These are phyloP conservation scores for Papilio machaon DNA, from an alignment of 1,140 invertebrate genomes.

Conservation along the genomic window DNA sequence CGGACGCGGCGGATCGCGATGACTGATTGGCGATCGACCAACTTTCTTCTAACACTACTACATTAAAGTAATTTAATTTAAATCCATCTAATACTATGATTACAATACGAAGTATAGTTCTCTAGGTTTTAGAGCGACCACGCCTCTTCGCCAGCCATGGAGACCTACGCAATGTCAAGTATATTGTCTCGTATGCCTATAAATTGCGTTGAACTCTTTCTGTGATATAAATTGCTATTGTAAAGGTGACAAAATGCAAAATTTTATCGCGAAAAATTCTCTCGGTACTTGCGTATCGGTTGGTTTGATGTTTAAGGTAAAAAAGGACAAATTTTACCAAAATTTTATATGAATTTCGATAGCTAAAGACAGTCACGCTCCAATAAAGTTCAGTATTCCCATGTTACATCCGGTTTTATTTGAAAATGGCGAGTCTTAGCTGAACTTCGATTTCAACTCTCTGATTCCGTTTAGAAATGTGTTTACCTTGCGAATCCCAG, in stretches of 20 bases:
- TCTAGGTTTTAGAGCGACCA: slow-evolving; percentile 17
- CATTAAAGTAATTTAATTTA: slow-evolving; percentile 25
- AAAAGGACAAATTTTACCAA: not conserved
- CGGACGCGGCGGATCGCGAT: slow-evolving; percentile 10
- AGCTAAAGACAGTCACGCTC: not conserved
- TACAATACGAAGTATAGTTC: slow-evolving; percentile 10
- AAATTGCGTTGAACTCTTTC: slow-evolving; percentile 38
- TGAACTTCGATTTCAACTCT: not conserved
- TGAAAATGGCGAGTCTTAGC: not conserved
- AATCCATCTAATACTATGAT: slow-evolving; percentile 14
- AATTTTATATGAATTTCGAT: not conserved
- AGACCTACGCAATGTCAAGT: slow-evolving; percentile 12
- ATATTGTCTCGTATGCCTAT: slow-evolving; percentile 7
- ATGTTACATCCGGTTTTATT: slow-evolving; percentile 30
- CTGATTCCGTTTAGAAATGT: not conserved
- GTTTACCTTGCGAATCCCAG: not conserved
- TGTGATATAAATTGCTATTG: slow-evolving; percentile 32
- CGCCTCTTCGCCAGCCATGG: slow-evolving; percentile 28
- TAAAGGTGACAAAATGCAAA: slow-evolving; percentile 29
- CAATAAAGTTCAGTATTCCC: not conserved
- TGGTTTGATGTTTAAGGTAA: not conserved
- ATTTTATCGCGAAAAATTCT: not conserved
- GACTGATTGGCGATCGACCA: slow-evolving; percentile 30
- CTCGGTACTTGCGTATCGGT: not conserved
- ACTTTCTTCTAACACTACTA: slow-evolving; percentile 28